Evolutionary conservation across 1,140 invertebrate genomes (phyloP), one percentile per base, ranked within the genome.

Genomic region (Cyphomyrmex costatus): DNA sequence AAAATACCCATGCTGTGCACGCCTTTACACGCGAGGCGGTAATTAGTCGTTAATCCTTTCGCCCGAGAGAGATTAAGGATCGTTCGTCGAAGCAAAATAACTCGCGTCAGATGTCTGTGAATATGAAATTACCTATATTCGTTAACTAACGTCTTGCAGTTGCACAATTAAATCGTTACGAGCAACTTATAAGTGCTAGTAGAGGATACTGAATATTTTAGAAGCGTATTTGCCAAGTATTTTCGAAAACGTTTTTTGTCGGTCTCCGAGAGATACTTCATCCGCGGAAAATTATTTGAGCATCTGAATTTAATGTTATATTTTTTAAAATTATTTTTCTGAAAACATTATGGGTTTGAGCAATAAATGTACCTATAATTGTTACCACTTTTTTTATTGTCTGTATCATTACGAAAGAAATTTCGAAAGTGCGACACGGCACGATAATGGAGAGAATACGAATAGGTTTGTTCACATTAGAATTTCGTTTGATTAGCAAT

Each of bases 401-500:
- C 16, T 21, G 12, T 24, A 16, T 51, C 16, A 30, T 65, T 53
- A 42, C 30, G 16, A 80, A 42, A 70, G 21, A 56, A 36, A 70
- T 70, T 70, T 56, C 21, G 51, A 70, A 80, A 70, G 61, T 56
- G 16, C 42, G 21, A 5, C 24, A 6, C 10, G 58, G 51, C 63
- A 8, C 16, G 51, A 80, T 80, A 70, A 68, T 56, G 30, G 30
- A 42, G 49, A 42, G 60, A 68, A 80, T 68, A 80, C 78, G 70
- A 80, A 80, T 80, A 70, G 78, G 1, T 16, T 80, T 21, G 27
- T 70, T 80, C 70, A 70, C 63, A 80, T 80, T 70, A 80, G 21
- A 80, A 80, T 80, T 70, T 80, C 77, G 49, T 80, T 80, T 53
- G 30, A 14, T 68, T 53, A 24, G 49, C n/a, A 36, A 68, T 56